These are phyloP conservation scores for Amaurobius ferox DNA, from an alignment of 2,888 invertebrate species.

Conservation along the genomic window DNA sequence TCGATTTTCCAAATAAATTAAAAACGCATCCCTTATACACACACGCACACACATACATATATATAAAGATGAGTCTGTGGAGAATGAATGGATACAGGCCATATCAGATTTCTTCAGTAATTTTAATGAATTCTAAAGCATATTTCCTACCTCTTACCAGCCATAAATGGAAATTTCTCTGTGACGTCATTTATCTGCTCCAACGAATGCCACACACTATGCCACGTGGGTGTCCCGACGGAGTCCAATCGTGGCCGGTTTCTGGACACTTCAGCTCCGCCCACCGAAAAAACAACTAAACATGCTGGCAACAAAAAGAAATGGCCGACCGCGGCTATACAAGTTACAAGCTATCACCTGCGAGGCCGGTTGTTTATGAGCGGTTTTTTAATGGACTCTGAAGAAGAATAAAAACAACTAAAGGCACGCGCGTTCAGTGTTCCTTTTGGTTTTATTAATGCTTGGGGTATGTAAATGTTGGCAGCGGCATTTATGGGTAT, in stretches of 20 bases:
- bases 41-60: too few species aligned
- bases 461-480: too few species aligned
- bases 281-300: slow-evolving; percentile 29
- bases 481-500: too few species aligned
- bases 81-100: too few species aligned
- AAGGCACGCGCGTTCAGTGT: too few species aligned
- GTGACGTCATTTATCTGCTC: slow-evolving; percentile 46
- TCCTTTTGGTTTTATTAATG: too few species aligned
- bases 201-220: slow-evolving; percentile 62
- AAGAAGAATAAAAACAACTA: background rate
- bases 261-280: slow-evolving; percentile 20
- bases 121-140: too few species aligned
- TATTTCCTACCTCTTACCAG: background rate
- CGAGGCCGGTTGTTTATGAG: background rate
- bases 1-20: too few species aligned
- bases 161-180: background rate
- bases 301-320: background rate
- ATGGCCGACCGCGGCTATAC: background rate
- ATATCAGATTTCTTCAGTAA: too few species aligned
- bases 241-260: slow-evolving; percentile 41
- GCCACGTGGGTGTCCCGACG: slow-evolving; percentile 65
- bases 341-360: slow-evolving; percentile 12
- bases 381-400: background rate
- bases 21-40: too few species aligned
- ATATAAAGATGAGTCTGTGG: too few species aligned